Conservation (phyloP, 2,797 vertebrate genomes). For the Pampus argenteus region DNA sequence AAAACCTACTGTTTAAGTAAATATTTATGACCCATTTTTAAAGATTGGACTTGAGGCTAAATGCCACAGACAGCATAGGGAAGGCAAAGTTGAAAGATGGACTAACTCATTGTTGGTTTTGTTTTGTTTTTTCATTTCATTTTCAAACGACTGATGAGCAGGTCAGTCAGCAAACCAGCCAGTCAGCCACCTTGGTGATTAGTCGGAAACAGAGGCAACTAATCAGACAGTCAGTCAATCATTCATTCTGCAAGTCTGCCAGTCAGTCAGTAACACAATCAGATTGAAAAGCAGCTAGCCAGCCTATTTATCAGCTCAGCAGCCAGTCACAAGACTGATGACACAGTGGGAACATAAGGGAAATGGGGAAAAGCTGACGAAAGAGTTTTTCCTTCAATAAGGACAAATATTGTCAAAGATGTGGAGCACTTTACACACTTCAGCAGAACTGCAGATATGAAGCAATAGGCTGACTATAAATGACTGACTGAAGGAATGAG, state of each 20-base stretch:
- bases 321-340: constrained; percentile 72
- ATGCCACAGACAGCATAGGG: not conserved
- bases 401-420: constrained; percentile 60
- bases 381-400: constrained; percentile 56
- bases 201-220: constrained; percentile 29
- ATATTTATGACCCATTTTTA: not conserved
- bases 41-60: not conserved
- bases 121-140: constrained; percentile 9
- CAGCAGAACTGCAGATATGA: constrained; percentile 25
- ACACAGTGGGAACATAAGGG: constrained; percentile 65
- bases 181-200: constrained; percentile 51
- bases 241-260: constrained; percentile 42
- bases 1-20: not conserved
- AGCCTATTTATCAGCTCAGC: constrained; percentile 73
- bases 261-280: constrained; percentile 49
- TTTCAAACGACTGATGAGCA: constrained; percentile 3
- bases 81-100: too few species aligned
- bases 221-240: constrained; percentile 41
- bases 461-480: constrained; percentile 31
- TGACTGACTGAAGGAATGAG: constrained; percentile 14
- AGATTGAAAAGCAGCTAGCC: constrained; percentile 59
- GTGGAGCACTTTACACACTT: constrained; percentile 43
- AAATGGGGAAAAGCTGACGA: constrained; percentile 63
- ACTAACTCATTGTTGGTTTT: not conserved
- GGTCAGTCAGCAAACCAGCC: constrained; percentile 31